Evolutionary conservation across 2,888 invertebrate genomes (phyloP).

Genomic region (Caenorhabditis sp.): DNA sequence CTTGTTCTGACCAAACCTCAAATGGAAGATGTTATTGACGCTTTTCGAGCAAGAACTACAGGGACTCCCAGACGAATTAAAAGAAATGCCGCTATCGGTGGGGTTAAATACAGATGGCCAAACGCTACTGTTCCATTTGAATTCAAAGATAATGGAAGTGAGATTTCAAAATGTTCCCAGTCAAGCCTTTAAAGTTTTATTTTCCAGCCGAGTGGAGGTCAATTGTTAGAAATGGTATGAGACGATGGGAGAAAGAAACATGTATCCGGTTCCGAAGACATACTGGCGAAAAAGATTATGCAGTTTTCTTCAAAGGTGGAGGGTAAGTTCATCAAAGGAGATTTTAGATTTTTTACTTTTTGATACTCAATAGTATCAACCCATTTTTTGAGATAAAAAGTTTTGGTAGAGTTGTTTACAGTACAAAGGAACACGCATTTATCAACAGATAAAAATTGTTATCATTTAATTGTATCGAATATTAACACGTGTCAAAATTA

Average conservation of each 20-base stretch:
- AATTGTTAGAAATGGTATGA: constrained; percentile 48
- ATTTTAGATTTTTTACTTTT: background rate
- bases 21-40: constrained; percentile 49
- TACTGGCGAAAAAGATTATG: constrained; percentile 38
- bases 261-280: constrained; percentile 51
- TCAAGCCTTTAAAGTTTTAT: background rate
- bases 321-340: constrained; percentile 33
- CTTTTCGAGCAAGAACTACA: constrained; percentile 35
- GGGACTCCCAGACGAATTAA: constrained; percentile 22
- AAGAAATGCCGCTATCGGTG: constrained; percentile 47
- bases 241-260: constrained; percentile 56
- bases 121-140: constrained; percentile 46
- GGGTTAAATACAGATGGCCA: constrained; percentile 50
- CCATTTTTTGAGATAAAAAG: no score
- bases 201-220: constrained; percentile 50
- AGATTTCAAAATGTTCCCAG: no score
- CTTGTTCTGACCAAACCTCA: constrained; percentile 46
- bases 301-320: constrained; percentile 45
- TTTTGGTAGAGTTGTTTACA: no score
- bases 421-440: no score
- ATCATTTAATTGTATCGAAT: no score
- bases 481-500: no score
- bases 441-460: no score
- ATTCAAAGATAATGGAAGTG: constrained; percentile 43
- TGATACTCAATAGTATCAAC: no score